These are phyloP conservation scores for Zygaena filipendulae DNA, from an alignment of 2,888 invertebrate genomes.

Conservation along the genomic window DNA sequence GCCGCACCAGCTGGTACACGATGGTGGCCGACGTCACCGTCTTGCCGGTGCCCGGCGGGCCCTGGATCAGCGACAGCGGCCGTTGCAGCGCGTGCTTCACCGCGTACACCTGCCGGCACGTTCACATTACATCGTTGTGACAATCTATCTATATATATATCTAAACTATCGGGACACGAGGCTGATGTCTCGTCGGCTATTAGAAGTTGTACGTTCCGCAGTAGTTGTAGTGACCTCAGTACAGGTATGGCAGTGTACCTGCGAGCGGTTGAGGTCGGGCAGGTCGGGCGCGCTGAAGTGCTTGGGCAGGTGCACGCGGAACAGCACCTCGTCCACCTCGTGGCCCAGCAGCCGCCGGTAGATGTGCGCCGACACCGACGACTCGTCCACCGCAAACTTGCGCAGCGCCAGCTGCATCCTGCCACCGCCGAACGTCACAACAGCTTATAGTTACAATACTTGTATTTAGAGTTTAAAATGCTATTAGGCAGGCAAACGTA, in stretches of 20 bases:
- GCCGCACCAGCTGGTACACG: conserved; percentile 96
- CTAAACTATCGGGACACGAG: too few relatives aligned
- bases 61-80: conserved; percentile 96
- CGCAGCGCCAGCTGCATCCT: conserved; percentile 96
- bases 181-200: too few relatives aligned
- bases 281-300: conserved; percentile 97
- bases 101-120: conserved; percentile 94
- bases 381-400: conserved; percentile 96
- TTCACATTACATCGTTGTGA: too few relatives aligned
- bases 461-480: too few relatives aligned
- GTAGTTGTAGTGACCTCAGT: too few relatives aligned
- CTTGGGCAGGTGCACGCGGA: conserved; percentile 92
- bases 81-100: conserved; percentile 98
- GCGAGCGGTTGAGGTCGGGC: conserved; percentile 97
- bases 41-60: conserved; percentile 97
- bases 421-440: too few relatives aligned
- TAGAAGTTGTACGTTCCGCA: too few relatives aligned
- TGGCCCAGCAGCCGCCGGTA: conserved; percentile 96
- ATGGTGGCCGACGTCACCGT: conserved; percentile 99
- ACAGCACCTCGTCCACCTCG: conserved; percentile 92
- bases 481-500: too few relatives aligned
- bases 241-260: too few relatives aligned
- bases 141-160: too few relatives aligned
- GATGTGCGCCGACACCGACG: conserved; percentile 97
- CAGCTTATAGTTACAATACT: too few relatives aligned